A percentile compares a stretch with the other conserved stretches of the same genome.
phyloP scores from a whole-genome alignment of 2,113 vertebrate species.

The Corapipo altera region DNA sequence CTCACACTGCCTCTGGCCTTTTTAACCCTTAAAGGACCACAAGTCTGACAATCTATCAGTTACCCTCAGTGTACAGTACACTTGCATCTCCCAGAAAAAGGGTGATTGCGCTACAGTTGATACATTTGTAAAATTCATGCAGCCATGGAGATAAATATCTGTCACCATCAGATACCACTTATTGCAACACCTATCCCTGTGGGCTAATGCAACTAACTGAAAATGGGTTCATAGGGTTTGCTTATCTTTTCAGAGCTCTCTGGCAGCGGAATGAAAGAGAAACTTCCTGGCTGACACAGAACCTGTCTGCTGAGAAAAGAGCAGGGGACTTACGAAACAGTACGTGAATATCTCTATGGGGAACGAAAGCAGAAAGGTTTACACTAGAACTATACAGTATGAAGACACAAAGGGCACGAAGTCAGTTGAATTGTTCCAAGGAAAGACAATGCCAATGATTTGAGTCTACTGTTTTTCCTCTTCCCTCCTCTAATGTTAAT shows the following conservation, averaged over 20 bases:
- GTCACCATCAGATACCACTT: not conserved
- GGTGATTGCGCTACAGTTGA: not conserved
- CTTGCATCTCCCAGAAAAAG: not conserved
- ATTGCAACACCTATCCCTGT: not conserved
- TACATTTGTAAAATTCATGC: not conserved
- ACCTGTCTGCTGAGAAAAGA: not conserved
- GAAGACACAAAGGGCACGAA: not conserved
- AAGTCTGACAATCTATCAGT: not conserved
- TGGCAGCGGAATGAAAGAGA: not conserved
- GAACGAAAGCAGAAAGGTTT: not conserved
- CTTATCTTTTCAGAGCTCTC: not conserved
- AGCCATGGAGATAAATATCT: not conserved
- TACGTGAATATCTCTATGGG: not conserved
- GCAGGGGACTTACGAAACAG: not conserved
- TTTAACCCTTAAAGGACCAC: conserved; percentile 60
- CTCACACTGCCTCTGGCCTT: conserved; percentile 57
- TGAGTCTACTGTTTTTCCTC: not conserved
- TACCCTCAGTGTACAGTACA: not conserved
- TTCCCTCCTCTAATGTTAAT: not conserved
- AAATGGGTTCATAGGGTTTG: not conserved
- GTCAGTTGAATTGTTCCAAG: not conserved
- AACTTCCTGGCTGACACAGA: not conserved
- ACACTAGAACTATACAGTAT: not conserved
- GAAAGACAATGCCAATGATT: not conserved
- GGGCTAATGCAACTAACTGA: not conserved